Percentiles rank a stretch among this genome's conserved stretches.
Evolutionary conservation across 2,113 vertebrate species (phyloP).

Genomic region (Archocentrus centrarchus): DNA sequence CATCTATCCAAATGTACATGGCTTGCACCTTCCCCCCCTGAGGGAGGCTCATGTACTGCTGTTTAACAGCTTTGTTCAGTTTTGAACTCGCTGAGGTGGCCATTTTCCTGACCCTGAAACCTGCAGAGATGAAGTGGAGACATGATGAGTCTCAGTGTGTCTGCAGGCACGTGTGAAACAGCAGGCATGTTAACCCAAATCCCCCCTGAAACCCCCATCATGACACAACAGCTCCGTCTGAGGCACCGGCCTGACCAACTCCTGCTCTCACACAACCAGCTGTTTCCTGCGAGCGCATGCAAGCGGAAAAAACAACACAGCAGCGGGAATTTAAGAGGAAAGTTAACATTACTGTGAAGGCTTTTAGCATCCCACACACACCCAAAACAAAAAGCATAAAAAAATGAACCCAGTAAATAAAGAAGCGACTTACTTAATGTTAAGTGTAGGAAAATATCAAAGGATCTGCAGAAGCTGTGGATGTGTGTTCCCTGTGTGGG

Average conservation of each 20-base stretch:
- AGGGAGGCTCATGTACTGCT: constrained; percentile 91
- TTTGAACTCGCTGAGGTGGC: constrained; percentile 89
- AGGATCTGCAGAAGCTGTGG: background rate
- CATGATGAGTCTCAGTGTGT: background rate
- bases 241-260: background rate
- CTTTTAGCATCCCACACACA: background rate
- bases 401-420: background rate
- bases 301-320: background rate
- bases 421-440: constrained; percentile 49
- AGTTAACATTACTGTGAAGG: background rate
- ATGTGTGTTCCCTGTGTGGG: background rate
- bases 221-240: background rate
- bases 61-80: constrained; percentile 91
- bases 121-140: constrained; percentile 46
- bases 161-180: background rate
- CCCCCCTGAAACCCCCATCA: background rate
- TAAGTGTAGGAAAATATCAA: constrained; percentile 45
- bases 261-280: background rate
- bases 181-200: background rate
- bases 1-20: constrained; percentile 97
- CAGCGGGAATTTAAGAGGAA: background rate
- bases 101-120: constrained; percentile 81
- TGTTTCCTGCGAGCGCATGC: background rate
- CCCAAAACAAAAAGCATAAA: background rate
- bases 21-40: constrained; percentile 91